These are phyloP conservation scores for Leptothorax acervorum DNA, from an alignment of 2,888 invertebrate genomes.

Conservation along the genomic window DNA sequence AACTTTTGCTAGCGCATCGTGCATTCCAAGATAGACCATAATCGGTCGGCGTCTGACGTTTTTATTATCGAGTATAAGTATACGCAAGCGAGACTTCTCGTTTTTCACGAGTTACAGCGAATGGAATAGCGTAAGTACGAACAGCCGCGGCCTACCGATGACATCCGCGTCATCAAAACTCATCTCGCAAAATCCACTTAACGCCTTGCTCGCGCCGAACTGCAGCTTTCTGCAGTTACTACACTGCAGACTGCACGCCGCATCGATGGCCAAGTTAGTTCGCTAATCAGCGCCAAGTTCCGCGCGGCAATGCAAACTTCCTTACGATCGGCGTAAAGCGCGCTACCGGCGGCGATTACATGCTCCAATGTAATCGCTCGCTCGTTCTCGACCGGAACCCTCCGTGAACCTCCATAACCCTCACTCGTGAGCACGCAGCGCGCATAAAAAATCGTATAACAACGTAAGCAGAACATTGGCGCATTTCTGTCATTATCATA, in stretches of 20 bases:
- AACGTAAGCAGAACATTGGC: slow-evolving; percentile 8
- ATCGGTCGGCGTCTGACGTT: neutral
- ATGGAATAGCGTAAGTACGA: neutral
- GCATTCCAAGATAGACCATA: neutral
- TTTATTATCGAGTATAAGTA: neutral
- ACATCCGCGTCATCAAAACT: slow-evolving; percentile 31
- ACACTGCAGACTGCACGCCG: neutral
- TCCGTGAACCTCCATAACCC: slow-evolving; percentile 20
- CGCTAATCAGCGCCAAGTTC: slow-evolving; percentile 60
- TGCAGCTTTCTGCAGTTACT: slow-evolving; percentile 19
- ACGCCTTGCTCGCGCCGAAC: neutral
- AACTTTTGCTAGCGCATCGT: neutral
- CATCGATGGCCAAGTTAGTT: slow-evolving; percentile 43
- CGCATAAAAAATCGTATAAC: slow-evolving; percentile 30
- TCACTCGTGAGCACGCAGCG: neutral
- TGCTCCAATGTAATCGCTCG: slow-evolving; percentile 51
- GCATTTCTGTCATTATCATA: neutral
- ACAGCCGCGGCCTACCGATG: slow-evolving; percentile 1
- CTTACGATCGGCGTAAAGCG: slow-evolving; percentile 63
- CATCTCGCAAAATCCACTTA: slow-evolving; percentile 35
- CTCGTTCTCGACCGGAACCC: slow-evolving; percentile 37
- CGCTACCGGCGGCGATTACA: slow-evolving; percentile 58
- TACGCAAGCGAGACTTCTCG: neutral
- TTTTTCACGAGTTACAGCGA: slow-evolving; percentile 8
- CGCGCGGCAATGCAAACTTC: slow-evolving; percentile 55